These are phyloP conservation scores for Jaculus jaculus DNA, from an alignment of 2,113 vertebrate species.

Conservation along the genomic window DNA sequence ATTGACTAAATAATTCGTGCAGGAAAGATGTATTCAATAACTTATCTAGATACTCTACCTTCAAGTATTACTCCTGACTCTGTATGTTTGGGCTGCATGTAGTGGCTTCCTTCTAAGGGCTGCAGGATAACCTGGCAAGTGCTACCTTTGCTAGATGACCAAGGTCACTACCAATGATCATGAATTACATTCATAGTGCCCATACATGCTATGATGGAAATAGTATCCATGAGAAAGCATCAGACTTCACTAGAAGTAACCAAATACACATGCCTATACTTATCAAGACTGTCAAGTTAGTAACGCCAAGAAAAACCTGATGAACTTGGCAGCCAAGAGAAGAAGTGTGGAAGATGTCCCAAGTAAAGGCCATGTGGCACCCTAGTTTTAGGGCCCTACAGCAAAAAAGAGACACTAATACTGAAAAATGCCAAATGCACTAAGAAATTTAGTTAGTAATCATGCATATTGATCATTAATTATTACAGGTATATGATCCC, in stretches of 20 bases:
- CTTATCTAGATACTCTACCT: background rate
- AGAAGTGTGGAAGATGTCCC: background rate
- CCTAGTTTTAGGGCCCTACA: too few species aligned
- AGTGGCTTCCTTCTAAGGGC: background rate
- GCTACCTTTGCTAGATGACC: background rate
- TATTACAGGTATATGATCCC: background rate
- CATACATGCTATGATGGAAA: background rate
- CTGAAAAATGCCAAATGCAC: background rate
- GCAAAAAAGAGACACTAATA: background rate
- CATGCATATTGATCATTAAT: background rate
- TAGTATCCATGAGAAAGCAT: too few species aligned
- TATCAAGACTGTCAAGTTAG: background rate
- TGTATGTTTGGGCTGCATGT: background rate
- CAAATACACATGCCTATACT: background rate
- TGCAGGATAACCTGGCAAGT: background rate
- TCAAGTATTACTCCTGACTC: background rate
- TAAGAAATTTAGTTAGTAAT: background rate
- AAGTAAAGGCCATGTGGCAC: background rate
- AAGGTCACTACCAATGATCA: background rate
- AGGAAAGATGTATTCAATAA: too few species aligned
- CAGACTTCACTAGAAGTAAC: too few species aligned
- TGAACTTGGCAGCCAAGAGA: background rate
- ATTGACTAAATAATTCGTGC: too few species aligned
- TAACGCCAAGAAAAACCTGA: background rate
- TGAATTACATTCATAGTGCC: background rate